A percentile compares a stretch with the other conserved stretches of the same genome.
These are phyloP conservation scores for Sardina pilchardus DNA, from an alignment of 2,113 vertebrate species.

Conservation along the genomic window DNA sequence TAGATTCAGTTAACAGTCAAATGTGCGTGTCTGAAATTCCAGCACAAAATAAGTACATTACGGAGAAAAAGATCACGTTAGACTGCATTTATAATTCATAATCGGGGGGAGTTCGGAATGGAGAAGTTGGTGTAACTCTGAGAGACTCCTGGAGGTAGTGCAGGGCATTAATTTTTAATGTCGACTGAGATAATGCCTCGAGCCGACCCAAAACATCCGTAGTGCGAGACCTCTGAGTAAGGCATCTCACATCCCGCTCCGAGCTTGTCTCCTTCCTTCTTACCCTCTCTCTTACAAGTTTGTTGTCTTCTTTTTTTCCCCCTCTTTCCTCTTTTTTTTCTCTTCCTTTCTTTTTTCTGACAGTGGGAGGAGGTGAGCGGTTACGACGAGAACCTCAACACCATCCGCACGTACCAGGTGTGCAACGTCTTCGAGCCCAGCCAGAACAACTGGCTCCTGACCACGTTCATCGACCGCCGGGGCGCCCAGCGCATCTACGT, in stretches of 20 bases:
- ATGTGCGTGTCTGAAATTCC: constrained; percentile 15
- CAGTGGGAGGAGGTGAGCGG: constrained; percentile 99
- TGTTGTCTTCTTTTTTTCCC: background rate
- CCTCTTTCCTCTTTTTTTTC: background rate
- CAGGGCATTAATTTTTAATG: background rate
- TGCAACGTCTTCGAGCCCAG: constrained; percentile 98
- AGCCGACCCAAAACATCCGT: background rate
- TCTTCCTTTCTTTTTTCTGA: constrained; percentile 30
- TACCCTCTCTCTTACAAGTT: background rate
- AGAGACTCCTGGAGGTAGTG: background rate
- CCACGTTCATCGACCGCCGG: constrained; percentile 90
- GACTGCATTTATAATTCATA: background rate
- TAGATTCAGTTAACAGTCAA: constrained; percentile 1
- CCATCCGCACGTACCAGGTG: constrained; percentile 98
- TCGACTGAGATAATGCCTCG: background rate
- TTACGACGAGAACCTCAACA: constrained; percentile 98
- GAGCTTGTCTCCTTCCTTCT: background rate
- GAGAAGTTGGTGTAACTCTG: background rate
- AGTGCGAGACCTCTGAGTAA: constrained; percentile 11
- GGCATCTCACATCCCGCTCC: background rate
- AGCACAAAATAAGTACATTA: background rate
- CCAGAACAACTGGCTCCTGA: constrained; percentile 99
- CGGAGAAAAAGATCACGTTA: background rate
- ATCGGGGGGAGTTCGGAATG: background rate
- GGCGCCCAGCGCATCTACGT: constrained; percentile 94